Conservation (phyloP, 2,888 invertebrate genomes). For the Alloscopus bannaensis region DNA sequence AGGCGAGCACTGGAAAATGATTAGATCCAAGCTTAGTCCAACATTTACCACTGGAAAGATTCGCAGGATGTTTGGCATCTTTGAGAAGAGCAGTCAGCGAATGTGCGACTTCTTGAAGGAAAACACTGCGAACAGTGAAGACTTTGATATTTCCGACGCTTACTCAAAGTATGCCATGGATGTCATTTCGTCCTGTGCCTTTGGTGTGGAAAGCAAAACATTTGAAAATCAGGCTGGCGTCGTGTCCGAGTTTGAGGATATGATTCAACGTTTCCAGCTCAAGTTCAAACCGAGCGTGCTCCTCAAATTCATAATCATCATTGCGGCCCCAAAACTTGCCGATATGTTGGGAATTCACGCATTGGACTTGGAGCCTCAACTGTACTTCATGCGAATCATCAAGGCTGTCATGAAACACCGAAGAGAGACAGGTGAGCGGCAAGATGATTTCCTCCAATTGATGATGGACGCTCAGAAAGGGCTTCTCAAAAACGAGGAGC, state of each 20-base stretch:
- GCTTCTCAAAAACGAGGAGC: conserved; percentile 67
- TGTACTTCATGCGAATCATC: conserved; percentile 78
- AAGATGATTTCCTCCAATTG: conserved; percentile 80
- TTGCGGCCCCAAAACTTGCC: conserved; percentile 75
- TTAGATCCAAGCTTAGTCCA: conserved; percentile 80
- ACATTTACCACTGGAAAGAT: conserved; percentile 83
- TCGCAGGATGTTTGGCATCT: conserved; percentile 81
- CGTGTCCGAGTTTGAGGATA: conserved; percentile 77
- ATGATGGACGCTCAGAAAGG: conserved; percentile 78
- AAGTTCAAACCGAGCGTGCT: conserved; percentile 73
- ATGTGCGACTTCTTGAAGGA: conserved; percentile 76
- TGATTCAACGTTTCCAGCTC: conserved; percentile 75
- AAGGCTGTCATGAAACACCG: conserved; percentile 77
- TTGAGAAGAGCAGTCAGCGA: conserved; percentile 79
- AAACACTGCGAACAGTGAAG: conserved; percentile 73
- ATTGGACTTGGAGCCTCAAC: conserved; percentile 74
- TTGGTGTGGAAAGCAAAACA: conserved; percentile 80
- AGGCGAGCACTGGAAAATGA: conserved; percentile 80
- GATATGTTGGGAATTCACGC: conserved; percentile 74
- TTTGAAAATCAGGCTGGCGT: conserved; percentile 74
- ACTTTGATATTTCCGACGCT: conserved; percentile 78
- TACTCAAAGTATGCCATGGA: conserved; percentile 80
- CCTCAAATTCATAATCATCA: conserved; percentile 74
- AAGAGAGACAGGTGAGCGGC: conserved; percentile 76
- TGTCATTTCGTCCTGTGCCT: conserved; percentile 81